Percentiles rank a stretch among this genome's conserved stretches.
These are phyloP conservation scores for Rotaria magnacalcarata DNA, from an alignment of 2,888 invertebrate genomes.

Conservation along the genomic window DNA sequence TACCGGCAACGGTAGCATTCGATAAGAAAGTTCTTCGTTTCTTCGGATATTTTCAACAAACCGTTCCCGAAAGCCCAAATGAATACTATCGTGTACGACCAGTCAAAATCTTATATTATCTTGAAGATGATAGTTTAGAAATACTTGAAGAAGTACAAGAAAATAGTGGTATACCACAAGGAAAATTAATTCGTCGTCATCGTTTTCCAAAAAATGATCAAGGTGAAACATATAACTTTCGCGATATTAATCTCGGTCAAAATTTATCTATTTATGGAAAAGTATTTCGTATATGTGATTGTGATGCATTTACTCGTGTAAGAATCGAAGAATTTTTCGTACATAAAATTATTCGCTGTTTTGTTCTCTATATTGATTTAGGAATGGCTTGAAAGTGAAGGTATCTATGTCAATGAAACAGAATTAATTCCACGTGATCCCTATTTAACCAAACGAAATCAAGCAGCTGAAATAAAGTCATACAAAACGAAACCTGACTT, in stretches of 20 bases:
- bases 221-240: slow-evolving; percentile 73
- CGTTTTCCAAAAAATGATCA: slow-evolving; percentile 72
- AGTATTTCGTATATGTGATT: slow-evolving; percentile 73
- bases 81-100: slow-evolving; percentile 68
- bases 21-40: slow-evolving; percentile 68
- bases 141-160: slow-evolving; percentile 59
- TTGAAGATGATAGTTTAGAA: slow-evolving; percentile 60
- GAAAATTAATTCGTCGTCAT: slow-evolving; percentile 71
- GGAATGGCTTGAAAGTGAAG: slow-evolving; percentile 79
- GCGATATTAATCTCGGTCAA: slow-evolving; percentile 75
- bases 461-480: slow-evolving; percentile 53
- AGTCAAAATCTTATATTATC: slow-evolving; percentile 58
- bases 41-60: slow-evolving; percentile 76
- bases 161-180: slow-evolving; percentile 62
- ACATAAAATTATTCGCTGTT: too few relatives aligned
- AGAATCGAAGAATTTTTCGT: background rate
- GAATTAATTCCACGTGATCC: slow-evolving; percentile 73
- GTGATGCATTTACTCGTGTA: slow-evolving; percentile 75
- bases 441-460: slow-evolving; percentile 60
- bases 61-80: slow-evolving; percentile 70
- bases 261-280: slow-evolving; percentile 75
- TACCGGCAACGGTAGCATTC: slow-evolving; percentile 60
- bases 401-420: slow-evolving; percentile 69
- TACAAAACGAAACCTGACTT: slow-evolving; percentile 56
- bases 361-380: slow-evolving; percentile 52